Conservation (phyloP, 1,140 invertebrate species). For the Lamellibrachia luymesi region DNA sequence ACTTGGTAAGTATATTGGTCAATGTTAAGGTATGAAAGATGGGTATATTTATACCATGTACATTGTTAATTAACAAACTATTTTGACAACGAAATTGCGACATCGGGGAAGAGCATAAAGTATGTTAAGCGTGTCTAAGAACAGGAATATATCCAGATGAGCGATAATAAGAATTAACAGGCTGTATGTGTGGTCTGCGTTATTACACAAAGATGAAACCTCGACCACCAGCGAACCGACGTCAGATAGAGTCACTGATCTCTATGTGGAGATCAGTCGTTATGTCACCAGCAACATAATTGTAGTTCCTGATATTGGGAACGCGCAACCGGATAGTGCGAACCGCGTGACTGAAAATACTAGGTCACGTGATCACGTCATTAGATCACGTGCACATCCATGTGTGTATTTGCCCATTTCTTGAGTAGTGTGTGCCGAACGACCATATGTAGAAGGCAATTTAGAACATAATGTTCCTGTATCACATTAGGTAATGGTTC, state of each 20-base stretch:
- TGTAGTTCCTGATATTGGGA: neutral
- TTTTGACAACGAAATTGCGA: too few species aligned
- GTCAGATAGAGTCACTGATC: too few species aligned
- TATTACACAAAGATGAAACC: neutral
- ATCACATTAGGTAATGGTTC: too few species aligned
- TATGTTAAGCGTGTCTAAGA: neutral
- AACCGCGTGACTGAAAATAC: neutral
- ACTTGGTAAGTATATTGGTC: too few species aligned
- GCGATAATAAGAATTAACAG: neutral
- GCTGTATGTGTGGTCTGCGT: neutral
- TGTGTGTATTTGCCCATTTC: neutral
- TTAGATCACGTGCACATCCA: neutral
- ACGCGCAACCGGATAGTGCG: neutral
- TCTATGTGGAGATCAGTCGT: too few species aligned
- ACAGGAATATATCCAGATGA: neutral
- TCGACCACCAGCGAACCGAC: neutral
- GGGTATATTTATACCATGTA: too few species aligned
- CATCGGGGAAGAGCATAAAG: too few species aligned
- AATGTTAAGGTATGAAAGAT: too few species aligned
- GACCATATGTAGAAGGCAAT: neutral
- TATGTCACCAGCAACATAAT: neutral
- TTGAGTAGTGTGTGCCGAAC: neutral
- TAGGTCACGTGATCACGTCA: neutral
- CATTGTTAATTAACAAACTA: too few species aligned
- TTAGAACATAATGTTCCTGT: neutral